Conservation (phyloP, 2,113 vertebrate species). For the Athene noctua region DNA sequence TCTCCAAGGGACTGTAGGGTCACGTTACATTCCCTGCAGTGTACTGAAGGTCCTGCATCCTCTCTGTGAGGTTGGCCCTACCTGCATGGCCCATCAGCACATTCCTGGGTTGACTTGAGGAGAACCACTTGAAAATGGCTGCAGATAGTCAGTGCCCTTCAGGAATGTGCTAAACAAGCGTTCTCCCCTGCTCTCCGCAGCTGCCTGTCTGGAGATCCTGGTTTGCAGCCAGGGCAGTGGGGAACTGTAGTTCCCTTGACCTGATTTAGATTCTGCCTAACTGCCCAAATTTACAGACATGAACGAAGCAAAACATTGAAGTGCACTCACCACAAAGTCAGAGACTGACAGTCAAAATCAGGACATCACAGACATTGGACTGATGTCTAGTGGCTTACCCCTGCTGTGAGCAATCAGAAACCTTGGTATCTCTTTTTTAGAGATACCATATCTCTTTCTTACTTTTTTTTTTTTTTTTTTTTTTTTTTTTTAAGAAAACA, state of each 20-base stretch:
- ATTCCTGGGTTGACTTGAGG: slow-evolving; percentile 38
- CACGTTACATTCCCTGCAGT: not conserved
- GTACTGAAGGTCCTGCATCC: not conserved
- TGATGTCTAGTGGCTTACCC: not conserved
- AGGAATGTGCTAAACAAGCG: slow-evolving; percentile 60
- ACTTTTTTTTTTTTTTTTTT: not conserved
- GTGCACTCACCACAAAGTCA: not conserved
- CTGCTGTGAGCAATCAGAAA: not conserved
- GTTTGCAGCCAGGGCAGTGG: not conserved
- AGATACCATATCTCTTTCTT: not conserved
- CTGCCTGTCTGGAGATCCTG: slow-evolving; percentile 38
- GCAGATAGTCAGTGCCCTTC: slow-evolving; percentile 21
- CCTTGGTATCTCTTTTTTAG: not conserved
- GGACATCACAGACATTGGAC: not conserved
- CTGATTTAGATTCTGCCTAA: not conserved
- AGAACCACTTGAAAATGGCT: slow-evolving; percentile 46
- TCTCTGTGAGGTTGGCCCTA: not conserved
- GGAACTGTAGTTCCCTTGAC: not conserved
- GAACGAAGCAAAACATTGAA: not conserved
- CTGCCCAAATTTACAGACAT: not conserved
- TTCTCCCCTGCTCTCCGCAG: not conserved
- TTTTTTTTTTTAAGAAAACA: not conserved
- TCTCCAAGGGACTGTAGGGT: not conserved
- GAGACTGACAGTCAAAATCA: not conserved
- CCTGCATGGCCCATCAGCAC: slow-evolving; percentile 23